A percentile compares a stretch with the other conserved stretches of the same genome.
phyloP scores from a whole-genome alignment of 1,140 invertebrate genomes.

The Rhyzopertha dominica region DNA sequence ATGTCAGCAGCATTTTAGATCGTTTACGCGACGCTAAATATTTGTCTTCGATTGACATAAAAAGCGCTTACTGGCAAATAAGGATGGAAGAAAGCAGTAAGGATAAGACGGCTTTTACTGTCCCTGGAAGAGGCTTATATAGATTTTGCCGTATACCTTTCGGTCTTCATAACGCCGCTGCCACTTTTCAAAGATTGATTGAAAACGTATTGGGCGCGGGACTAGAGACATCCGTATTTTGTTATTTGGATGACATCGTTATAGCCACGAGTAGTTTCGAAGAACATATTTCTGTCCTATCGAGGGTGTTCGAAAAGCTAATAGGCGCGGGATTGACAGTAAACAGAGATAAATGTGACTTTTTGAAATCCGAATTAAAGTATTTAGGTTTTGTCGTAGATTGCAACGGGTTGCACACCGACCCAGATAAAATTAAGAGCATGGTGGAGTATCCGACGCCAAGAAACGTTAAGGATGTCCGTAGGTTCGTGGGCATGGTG shows the following conservation, averaged over 20 bases:
- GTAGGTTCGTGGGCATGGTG: constrained; percentile 8
- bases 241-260: constrained; percentile 38
- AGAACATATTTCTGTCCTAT: constrained; percentile 29
- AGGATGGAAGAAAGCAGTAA: constrained; percentile 24
- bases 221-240: constrained; percentile 18
- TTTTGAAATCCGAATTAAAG: no score
- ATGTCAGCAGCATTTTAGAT: constrained; percentile 27
- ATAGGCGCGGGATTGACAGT: constrained; percentile 28
- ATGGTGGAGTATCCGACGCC: constrained; percentile 10
- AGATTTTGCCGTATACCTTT: constrained; percentile 36
- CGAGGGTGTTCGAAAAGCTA: constrained; percentile 21
- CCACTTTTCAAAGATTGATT: constrained; percentile 22
- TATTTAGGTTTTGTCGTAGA: constrained; percentile 36
- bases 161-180: constrained; percentile 27
- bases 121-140: constrained; percentile 31
- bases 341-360: constrained; percentile 24
- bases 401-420: constrained; percentile 34
- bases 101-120: constrained; percentile 36
- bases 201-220: constrained; percentile 29
- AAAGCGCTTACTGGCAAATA: constrained; percentile 36
- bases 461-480: constrained; percentile 7
- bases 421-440: constrained; percentile 44
- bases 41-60: constrained; percentile 34
- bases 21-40: constrained; percentile 26
- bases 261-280: constrained; percentile 31